Percentiles rank a stretch among this genome's conserved stretches.
phyloP scores from a whole-genome alignment of 2,888 invertebrate species.

The Phasia obesa region DNA sequence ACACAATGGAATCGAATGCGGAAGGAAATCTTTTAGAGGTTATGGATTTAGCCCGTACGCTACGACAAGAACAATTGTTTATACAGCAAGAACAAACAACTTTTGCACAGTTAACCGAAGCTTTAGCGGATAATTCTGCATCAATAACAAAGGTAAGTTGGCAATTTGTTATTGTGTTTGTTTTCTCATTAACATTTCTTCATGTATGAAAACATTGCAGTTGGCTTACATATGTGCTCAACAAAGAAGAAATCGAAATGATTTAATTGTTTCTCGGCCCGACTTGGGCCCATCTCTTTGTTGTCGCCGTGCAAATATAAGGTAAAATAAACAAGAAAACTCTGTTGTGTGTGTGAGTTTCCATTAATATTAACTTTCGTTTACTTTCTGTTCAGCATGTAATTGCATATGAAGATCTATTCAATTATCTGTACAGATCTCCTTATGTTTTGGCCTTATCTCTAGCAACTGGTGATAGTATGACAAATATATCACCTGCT shows the following conservation, averaged over 20 bases:
- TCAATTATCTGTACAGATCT: slow-evolving; percentile 87
- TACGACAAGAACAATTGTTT: slow-evolving; percentile 89
- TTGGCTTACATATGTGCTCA: slow-evolving; percentile 94
- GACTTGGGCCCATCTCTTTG: slow-evolving; percentile 90
- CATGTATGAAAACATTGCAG: slow-evolving; percentile 80
- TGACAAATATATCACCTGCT: slow-evolving; percentile 80
- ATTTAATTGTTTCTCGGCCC: slow-evolving; percentile 88
- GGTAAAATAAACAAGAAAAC: slow-evolving; percentile 81
- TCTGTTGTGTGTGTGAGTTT: not conserved
- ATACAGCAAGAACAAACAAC: slow-evolving; percentile 92
- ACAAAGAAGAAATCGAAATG: slow-evolving; percentile 91
- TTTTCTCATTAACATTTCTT: slow-evolving; percentile 18
- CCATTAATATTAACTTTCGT: not conserved
- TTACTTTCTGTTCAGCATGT: slow-evolving; percentile 82
- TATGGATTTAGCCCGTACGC: slow-evolving; percentile 82
- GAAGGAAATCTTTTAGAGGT: slow-evolving; percentile 82
- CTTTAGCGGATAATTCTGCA: slow-evolving; percentile 85
- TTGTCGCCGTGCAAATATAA: slow-evolving; percentile 90
- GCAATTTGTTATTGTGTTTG: not conserved
- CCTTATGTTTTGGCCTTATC: slow-evolving; percentile 88
- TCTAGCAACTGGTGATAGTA: slow-evolving; percentile 86
- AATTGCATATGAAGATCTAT: slow-evolving; percentile 87
- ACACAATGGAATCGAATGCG: slow-evolving; percentile 79
- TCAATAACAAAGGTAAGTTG: slow-evolving; percentile 83
- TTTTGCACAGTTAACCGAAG: slow-evolving; percentile 89